Percentiles rank a stretch among this genome's conserved stretches.
Evolutionary conservation across 2,888 invertebrate genomes (phyloP).

Genomic region (Orthonychiurus folsomi): DNA sequence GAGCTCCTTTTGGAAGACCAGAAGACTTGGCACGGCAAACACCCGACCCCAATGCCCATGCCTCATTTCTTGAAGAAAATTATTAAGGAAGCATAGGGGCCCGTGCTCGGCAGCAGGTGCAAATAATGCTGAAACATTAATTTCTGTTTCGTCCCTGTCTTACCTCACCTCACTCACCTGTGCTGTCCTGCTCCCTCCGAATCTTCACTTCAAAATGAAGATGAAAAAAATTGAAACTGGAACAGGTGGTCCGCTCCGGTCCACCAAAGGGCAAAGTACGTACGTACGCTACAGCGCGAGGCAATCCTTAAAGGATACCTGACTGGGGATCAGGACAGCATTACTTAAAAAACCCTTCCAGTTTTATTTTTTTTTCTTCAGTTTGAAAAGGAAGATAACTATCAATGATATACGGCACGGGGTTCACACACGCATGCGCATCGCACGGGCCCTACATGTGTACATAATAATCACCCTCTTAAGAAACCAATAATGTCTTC

Average conservation of each 20-base stretch:
- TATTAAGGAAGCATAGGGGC: too few species aligned
- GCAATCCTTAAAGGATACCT: too few species aligned
- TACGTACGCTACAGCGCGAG: too few species aligned
- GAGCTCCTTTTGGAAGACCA: too few species aligned
- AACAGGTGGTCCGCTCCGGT: conserved; percentile 35
- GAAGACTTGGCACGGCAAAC: too few species aligned
- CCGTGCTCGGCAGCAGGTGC: conserved; percentile 40
- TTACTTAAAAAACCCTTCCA: background rate
- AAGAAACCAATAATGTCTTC: background rate
- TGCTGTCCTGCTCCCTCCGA: too few species aligned
- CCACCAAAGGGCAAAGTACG: conserved; percentile 13
- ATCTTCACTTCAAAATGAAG: too few species aligned
- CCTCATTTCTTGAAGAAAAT: too few species aligned
- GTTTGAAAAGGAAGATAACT: background rate
- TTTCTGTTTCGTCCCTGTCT: conserved; percentile 19
- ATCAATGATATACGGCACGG: background rate
- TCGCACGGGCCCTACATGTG: background rate
- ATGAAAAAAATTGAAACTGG: too few species aligned
- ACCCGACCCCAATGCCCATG: too few species aligned
- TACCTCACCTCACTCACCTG: too few species aligned
- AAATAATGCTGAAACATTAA: conserved; percentile 38
- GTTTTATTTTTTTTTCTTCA: background rate
- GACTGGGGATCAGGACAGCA: too few species aligned
- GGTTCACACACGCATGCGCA: background rate
- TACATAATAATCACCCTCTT: conserved; percentile 1